Conservation (phyloP, 2,888 invertebrate genomes). For the Apomyelois bistriatella region DNA sequence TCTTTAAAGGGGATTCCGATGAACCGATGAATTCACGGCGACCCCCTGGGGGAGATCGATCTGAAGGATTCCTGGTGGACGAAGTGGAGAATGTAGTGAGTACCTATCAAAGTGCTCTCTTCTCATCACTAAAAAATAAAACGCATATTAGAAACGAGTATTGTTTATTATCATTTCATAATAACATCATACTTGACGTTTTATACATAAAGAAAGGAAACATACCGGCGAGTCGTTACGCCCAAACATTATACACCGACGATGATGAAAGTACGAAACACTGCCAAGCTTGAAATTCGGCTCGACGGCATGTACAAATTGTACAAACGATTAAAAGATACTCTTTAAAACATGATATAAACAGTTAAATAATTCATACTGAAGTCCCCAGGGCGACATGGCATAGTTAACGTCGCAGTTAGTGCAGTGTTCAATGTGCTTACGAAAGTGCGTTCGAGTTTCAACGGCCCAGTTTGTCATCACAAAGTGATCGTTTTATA, state of each 20-base stretch:
- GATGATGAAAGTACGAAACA: slow-evolving; percentile 16
- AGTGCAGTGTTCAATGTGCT: not conserved
- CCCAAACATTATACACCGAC: slow-evolving; percentile 1
- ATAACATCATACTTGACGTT: slow-evolving; percentile 50
- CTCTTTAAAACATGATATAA: slow-evolving; percentile 22
- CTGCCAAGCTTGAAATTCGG: slow-evolving; percentile 37
- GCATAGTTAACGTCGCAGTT: not conserved
- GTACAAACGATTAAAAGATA: slow-evolving; percentile 15
- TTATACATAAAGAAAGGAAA: slow-evolving; percentile 44
- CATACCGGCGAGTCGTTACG: not conserved
- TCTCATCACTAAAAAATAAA: no score
- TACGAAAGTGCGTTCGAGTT: not conserved
- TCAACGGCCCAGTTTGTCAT: slow-evolving; percentile 1
- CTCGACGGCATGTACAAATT: slow-evolving; percentile 14
- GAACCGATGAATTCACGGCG: no score
- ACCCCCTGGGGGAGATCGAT: no score
- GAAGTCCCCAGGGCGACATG: slow-evolving; percentile 10
- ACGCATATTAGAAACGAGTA: not conserved
- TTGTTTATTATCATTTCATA: slow-evolving; percentile 42
- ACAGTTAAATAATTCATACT: slow-evolving; percentile 20
- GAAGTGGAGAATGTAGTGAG: no score
- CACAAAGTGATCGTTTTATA: not conserved
- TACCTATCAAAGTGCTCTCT: no score
- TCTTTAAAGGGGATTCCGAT: no score
- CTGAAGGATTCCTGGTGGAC: no score